Evolutionary conservation across 2,113 vertebrate genomes (phyloP).

Genomic region (Oryzias curvinotus): DNA sequence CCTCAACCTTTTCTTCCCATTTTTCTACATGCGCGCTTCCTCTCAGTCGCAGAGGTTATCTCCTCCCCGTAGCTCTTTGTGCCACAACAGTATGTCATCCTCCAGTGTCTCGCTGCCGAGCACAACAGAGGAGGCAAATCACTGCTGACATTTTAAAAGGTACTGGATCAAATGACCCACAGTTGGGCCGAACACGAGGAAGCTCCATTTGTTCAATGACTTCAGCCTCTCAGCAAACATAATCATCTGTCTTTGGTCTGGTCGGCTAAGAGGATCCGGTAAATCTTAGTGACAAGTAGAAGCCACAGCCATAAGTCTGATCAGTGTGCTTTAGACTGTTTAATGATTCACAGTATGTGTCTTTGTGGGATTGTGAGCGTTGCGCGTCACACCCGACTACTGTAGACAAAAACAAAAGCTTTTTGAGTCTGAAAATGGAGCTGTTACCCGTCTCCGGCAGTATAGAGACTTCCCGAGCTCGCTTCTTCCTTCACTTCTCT

Average conservation of each 20-base stretch:
- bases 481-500: background rate
- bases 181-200: constrained; percentile 53
- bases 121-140: constrained; percentile 69
- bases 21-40: constrained; percentile 46
- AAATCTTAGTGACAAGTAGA: constrained; percentile 68
- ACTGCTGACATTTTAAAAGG: constrained; percentile 78
- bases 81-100: constrained; percentile 51
- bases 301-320: constrained; percentile 56
- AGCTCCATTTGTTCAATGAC: constrained; percentile 68
- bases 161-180: constrained; percentile 66
- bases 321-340: constrained; percentile 41
- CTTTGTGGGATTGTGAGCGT: constrained; percentile 15
- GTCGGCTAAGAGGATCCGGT: constrained; percentile 63
- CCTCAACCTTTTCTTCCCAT: constrained; percentile 36
- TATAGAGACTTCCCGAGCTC: background rate
- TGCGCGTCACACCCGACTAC: background rate
- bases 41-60: constrained; percentile 51
- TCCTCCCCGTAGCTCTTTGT: constrained; percentile 46
- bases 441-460: no score
- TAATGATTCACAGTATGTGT: constrained; percentile 37
- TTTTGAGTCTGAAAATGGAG: no score
- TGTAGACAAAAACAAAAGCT: no score
- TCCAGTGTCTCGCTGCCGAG: constrained; percentile 52
- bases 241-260: constrained; percentile 64
- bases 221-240: constrained; percentile 66